These are phyloP conservation scores for Condylostylus longicornis DNA, from an alignment of 1,140 invertebrate genomes.

Conservation along the genomic window DNA sequence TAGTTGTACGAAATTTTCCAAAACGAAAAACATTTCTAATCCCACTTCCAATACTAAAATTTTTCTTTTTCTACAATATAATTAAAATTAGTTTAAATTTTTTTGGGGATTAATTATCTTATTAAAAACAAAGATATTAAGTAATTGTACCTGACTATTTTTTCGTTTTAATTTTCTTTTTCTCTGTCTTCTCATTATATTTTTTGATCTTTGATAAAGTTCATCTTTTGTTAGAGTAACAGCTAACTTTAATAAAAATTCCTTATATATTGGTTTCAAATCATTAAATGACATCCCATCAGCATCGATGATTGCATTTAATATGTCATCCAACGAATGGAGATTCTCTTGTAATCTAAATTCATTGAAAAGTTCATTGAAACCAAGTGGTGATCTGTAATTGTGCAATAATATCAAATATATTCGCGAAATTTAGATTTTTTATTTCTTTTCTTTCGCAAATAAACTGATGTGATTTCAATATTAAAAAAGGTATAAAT, in stretches of 20 bases:
- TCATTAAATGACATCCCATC: constrained; percentile 88
- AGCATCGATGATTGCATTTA: constrained; percentile 72
- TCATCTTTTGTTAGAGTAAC: constrained; percentile 79
- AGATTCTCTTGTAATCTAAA: constrained; percentile 70
- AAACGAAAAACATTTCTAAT: constrained; percentile 34
- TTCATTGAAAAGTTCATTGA: constrained; percentile 69
- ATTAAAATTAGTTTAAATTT: not conserved
- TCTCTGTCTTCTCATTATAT: constrained; percentile 71
- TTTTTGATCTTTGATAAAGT: constrained; percentile 72
- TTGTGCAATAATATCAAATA: no score
- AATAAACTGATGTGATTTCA: no score
- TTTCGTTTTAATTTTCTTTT: constrained; percentile 42
- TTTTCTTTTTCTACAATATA: constrained; percentile 36
- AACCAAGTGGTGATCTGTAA: constrained; percentile 57
- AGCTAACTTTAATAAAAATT: constrained; percentile 71
- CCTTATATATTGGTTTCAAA: constrained; percentile 76
- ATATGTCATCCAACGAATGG: constrained; percentile 72
- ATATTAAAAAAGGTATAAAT: no score
- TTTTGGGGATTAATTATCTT: constrained; percentile 15
- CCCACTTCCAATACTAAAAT: constrained; percentile 37
- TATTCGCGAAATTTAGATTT: no score
- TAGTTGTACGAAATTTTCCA: constrained; percentile 21
- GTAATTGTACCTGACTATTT: constrained; percentile 28
- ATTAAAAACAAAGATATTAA: not conserved
- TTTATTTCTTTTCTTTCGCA: no score